Percentiles rank a stretch among this genome's conserved stretches.
These are phyloP conservation scores for Liparis tanakae DNA, from an alignment of 2,797 vertebrate genomes.

Conservation along the genomic window DNA sequence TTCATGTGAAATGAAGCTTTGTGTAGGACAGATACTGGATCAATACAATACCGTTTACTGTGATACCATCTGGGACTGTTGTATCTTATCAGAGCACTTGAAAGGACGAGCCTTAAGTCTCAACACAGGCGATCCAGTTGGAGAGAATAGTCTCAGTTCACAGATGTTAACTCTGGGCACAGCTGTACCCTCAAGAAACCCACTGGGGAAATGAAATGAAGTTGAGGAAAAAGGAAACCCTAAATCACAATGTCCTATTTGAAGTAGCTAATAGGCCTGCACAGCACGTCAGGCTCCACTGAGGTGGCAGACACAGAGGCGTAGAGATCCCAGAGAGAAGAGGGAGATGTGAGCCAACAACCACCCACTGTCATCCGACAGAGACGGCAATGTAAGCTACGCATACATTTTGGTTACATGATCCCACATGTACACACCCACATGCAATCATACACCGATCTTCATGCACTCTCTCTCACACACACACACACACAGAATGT, in stretches of 20 bases:
- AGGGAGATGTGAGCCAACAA: conserved; percentile 56
- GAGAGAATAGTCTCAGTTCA: conserved; percentile 51
- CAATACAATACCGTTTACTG: conserved; percentile 37
- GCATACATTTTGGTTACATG: neutral
- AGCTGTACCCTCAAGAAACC: too few species aligned
- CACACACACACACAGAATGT: conserved; percentile 11
- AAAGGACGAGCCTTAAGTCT: conserved; percentile 58
- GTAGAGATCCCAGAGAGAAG: conserved; percentile 42
- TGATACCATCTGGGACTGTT: conserved; percentile 47
- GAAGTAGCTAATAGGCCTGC: conserved; percentile 62
- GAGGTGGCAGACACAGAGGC: conserved; percentile 67
- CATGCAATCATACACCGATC: conserved; percentile 3
- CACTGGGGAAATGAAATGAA: conserved; percentile 59
- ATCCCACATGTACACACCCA: neutral
- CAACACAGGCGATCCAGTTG: conserved; percentile 26
- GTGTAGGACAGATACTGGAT: conserved; percentile 23
- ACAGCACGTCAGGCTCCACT: conserved; percentile 55
- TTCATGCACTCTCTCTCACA: neutral
- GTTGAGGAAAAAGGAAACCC: conserved; percentile 50
- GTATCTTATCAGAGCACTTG: conserved; percentile 62
- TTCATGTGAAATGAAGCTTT: conserved; percentile 47
- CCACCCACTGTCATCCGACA: conserved; percentile 44
- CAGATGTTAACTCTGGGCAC: conserved; percentile 58
- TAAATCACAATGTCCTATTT: conserved; percentile 73
- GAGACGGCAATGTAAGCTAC: conserved; percentile 22